phyloP scores from a whole-genome alignment of 2,888 invertebrate genomes.

The Liodrosophila aerea region DNA sequence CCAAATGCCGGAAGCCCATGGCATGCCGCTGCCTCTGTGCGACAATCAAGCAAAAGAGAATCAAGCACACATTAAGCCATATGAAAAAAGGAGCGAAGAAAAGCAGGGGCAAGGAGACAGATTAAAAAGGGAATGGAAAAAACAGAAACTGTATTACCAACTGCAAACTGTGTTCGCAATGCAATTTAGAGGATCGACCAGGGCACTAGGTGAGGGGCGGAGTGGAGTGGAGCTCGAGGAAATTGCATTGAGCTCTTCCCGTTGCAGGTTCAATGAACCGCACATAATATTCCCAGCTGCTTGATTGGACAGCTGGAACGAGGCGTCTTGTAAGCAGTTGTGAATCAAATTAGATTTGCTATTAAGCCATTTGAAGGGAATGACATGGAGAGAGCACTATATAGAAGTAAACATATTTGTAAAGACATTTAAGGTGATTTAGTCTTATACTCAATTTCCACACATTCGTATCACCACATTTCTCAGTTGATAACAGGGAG shows the following conservation, averaged over 20 bases:
- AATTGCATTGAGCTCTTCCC: no score
- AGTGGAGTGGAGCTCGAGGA: neutral
- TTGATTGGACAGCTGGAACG: slow-evolving; percentile 36
- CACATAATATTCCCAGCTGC: slow-evolving; percentile 24
- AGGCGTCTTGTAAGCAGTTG: neutral
- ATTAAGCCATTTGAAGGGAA: no score
- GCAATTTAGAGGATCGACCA: no score
- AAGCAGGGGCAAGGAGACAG: neutral
- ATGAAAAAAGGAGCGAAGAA: neutral
- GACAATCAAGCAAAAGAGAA: slow-evolving; percentile 15
- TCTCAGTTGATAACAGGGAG: no score
- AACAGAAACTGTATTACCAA: no score
- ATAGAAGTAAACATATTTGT: no score
- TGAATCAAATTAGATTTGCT: no score
- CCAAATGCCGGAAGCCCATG: slow-evolving; percentile 71
- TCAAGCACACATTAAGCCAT: slow-evolving; percentile 1
- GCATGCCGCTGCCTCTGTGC: slow-evolving; percentile 13
- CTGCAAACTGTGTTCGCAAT: no score
- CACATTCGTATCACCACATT: no score
- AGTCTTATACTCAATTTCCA: no score
- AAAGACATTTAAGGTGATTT: no score
- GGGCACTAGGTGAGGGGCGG: neutral
- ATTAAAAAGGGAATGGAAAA: neutral
- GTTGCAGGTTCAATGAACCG: slow-evolving; percentile 43
- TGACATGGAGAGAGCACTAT: no score